Conservation (phyloP, 2,888 invertebrate genomes). For the Eurytoma californica region DNA sequence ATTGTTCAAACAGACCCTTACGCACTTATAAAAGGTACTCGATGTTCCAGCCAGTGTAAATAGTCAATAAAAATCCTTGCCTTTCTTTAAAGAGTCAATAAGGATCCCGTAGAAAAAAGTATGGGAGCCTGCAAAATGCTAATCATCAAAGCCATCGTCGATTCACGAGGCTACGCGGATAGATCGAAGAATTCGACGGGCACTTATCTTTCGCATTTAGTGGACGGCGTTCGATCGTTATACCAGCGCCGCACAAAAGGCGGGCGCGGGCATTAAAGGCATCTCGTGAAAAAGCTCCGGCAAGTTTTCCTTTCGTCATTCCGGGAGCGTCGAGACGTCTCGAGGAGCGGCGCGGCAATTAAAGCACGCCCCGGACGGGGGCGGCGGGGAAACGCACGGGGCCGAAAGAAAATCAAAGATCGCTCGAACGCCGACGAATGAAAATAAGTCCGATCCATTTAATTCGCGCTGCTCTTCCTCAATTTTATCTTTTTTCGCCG, state of each 20-base stretch:
- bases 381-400: slow-evolving; percentile 9
- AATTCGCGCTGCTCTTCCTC: too few species aligned
- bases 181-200: too few species aligned
- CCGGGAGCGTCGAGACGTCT: background rate
- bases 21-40: too few species aligned
- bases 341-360: slow-evolving; percentile 41
- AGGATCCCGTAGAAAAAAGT: too few species aligned
- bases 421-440: background rate
- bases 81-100: too few species aligned
- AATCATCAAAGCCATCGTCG: too few species aligned
- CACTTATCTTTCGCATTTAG: background rate
- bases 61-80: too few species aligned
- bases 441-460: background rate
- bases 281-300: slow-evolving; percentile 1
- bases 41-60: too few species aligned
- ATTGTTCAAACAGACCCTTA: too few species aligned
- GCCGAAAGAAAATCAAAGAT: slow-evolving; percentile 53
- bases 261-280: background rate
- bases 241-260: slow-evolving; percentile 17
- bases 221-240: background rate
- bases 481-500: background rate
- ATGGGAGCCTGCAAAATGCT: too few species aligned
- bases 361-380: slow-evolving; percentile 20
- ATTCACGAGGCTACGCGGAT: too few species aligned
- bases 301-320: slow-evolving; percentile 19